A percentile compares a stretch with the other conserved stretches of the same genome.
phyloP scores from a whole-genome alignment of 2,797 vertebrate genomes.

The Eidolon dupreanum region DNA sequence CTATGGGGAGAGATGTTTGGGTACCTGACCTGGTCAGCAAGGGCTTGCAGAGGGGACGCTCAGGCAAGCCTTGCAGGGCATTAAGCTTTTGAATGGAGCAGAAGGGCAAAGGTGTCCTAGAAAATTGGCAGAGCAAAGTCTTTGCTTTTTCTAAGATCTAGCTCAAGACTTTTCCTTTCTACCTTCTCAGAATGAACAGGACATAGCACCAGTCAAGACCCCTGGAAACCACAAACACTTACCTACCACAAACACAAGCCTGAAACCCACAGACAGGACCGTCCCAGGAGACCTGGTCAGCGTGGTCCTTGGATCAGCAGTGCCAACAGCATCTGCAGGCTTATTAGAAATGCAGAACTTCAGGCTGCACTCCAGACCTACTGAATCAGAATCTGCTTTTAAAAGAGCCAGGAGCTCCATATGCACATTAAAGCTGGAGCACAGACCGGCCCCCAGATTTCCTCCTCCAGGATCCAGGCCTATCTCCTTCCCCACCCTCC shows the following conservation, averaged over 20 bases:
- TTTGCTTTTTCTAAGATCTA: not conserved
- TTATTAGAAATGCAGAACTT: not conserved
- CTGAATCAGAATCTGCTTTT: not conserved
- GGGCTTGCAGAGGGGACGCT: not conserved
- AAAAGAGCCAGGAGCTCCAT: not conserved
- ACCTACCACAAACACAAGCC: not conserved
- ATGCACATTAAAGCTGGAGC: not conserved
- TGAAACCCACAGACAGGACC: not conserved
- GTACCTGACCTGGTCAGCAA: not conserved
- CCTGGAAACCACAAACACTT: not conserved
- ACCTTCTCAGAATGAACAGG: not conserved
- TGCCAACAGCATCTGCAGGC: not conserved
- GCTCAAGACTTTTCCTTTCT: not conserved
- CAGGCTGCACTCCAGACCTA: not conserved
- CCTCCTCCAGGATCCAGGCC: not conserved
- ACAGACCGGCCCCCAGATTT: not conserved
- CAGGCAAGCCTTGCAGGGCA: not conserved
- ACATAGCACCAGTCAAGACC: not conserved
- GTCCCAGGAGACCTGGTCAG: not conserved
- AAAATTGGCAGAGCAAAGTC: not conserved
- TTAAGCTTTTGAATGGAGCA: not conserved
- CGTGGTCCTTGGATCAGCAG: not conserved
- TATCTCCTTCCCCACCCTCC: not conserved
- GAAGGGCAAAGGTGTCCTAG: not conserved
- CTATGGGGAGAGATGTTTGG: not conserved